phyloP scores from a whole-genome alignment of 2,888 invertebrate species.

The Himalopsyche kuldschensis region DNA sequence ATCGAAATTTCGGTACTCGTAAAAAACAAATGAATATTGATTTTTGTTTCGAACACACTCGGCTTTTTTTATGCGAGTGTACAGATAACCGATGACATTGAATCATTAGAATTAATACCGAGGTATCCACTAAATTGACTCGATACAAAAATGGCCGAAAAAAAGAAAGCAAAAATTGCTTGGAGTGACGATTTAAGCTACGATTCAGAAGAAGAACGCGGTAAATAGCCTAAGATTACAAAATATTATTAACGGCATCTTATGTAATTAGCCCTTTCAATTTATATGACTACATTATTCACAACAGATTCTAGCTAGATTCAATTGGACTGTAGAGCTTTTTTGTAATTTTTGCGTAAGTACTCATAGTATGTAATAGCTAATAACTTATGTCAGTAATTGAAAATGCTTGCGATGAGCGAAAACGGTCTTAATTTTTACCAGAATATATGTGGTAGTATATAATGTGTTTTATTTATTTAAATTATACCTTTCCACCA shows the following conservation, averaged over 20 bases:
- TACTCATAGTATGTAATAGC: too few relatives aligned
- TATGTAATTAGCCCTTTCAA: too few relatives aligned
- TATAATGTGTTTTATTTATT: too few relatives aligned
- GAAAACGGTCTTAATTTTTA: too few relatives aligned
- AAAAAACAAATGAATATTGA: neutral
- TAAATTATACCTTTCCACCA: too few relatives aligned
- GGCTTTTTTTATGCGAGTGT: neutral
- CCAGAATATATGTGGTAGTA: too few relatives aligned
- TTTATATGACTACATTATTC: too few relatives aligned
- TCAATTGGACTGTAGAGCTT: too few relatives aligned
- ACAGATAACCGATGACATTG: neutral
- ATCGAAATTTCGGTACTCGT: neutral
- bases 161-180: slow-evolving; percentile 46
- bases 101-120: neutral
- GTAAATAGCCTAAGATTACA: slow-evolving; percentile 42
- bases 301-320: too few relatives aligned
- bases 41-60: neutral
- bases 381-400: too few relatives aligned
- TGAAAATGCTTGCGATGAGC: too few relatives aligned
- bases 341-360: too few relatives aligned
- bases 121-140: neutral
- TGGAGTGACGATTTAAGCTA: slow-evolving; percentile 59
- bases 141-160: slow-evolving; percentile 35
- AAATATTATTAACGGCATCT: neutral
- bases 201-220: slow-evolving; percentile 57